Conservation (phyloP, 2,888 invertebrate genomes). For the Aporophyla nigra region DNA sequence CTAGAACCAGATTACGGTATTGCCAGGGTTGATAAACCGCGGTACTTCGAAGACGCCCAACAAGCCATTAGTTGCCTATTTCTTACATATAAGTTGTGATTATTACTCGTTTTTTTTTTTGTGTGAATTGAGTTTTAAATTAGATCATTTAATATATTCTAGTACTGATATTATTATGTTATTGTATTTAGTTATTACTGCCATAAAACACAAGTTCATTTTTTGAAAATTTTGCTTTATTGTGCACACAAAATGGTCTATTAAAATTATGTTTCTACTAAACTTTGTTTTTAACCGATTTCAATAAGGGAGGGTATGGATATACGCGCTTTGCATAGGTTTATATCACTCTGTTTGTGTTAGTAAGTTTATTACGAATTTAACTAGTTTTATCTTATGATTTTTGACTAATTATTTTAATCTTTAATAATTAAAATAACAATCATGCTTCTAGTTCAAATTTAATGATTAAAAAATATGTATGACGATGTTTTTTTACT, state of each 20-base stretch:
- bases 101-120: conserved; percentile 38
- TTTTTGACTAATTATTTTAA: conserved; percentile 16
- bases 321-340: not conserved
- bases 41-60: conserved; percentile 85
- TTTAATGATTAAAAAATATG: conserved; percentile 9
- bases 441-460: conserved; percentile 20
- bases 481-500: conserved; percentile 11
- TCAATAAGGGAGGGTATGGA: not conserved
- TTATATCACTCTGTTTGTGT: not conserved
- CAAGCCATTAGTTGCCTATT: conserved; percentile 86
- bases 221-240: conserved; percentile 10
- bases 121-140: conserved; percentile 24
- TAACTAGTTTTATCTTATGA: conserved; percentile 11
- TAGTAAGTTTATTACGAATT: conserved; percentile 15
- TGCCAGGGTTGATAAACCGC: conserved; percentile 78
- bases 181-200: conserved; percentile 22
- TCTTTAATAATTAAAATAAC: not conserved
- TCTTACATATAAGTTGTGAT: conserved; percentile 81
- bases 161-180: conserved; percentile 43
- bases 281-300: not conserved
- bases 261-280: conserved; percentile 20
- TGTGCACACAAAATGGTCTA: not conserved
- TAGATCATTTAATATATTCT: conserved; percentile 42
- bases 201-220: not conserved
- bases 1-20: conserved; percentile 87